phyloP scores from a whole-genome alignment of 2,113 vertebrate species.

The Aix galericulata region DNA sequence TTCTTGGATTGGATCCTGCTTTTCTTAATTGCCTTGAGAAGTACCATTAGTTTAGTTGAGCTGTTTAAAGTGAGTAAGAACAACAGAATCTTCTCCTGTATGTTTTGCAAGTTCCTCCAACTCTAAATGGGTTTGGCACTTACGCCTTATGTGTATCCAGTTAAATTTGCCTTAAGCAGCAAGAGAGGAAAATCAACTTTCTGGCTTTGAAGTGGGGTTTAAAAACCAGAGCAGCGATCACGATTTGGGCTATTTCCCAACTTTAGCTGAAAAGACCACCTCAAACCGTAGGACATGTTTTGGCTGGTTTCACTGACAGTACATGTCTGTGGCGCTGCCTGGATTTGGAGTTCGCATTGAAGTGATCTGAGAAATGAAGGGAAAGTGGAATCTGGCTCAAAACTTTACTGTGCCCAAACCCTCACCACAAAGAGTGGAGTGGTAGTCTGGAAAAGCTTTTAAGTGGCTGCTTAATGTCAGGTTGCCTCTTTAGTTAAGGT shows the following conservation, averaged over 20 bases:
- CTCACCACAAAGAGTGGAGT: conserved; percentile 50
- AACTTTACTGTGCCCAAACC: conserved; percentile 40
- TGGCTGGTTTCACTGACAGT: conserved; percentile 54
- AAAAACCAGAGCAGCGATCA: conserved; percentile 39
- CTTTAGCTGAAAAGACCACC: conserved; percentile 56
- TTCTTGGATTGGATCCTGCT: conserved; percentile 5
- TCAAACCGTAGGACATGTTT: conserved; percentile 56
- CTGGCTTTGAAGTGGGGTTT: conserved; percentile 62
- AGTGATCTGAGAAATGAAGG: conserved; percentile 42
- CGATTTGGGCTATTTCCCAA: conserved; percentile 50
- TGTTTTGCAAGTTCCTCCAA: conserved; percentile 66
- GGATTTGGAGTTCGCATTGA: conserved; percentile 43
- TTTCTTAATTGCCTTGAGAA: conserved; percentile 32
- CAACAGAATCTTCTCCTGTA: conserved; percentile 61
- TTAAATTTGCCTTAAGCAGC: conserved; percentile 64
- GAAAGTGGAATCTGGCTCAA: conserved; percentile 52
- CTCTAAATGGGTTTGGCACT: conserved; percentile 67
- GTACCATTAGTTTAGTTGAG: conserved; percentile 33
- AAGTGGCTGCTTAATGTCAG: conserved; percentile 65
- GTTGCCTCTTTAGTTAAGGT: conserved; percentile 64
- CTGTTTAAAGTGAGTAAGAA: conserved; percentile 66
- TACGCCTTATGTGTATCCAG: conserved; percentile 51
- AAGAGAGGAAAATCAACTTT: conserved; percentile 55
- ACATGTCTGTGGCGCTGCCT: conserved; percentile 61
- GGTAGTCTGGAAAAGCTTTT: conserved; percentile 61